Evolutionary conservation across 2,113 vertebrate genomes (phyloP), one percentile per base, ranked within the genome.

Genomic region (Pachyramphus minor): DNA sequence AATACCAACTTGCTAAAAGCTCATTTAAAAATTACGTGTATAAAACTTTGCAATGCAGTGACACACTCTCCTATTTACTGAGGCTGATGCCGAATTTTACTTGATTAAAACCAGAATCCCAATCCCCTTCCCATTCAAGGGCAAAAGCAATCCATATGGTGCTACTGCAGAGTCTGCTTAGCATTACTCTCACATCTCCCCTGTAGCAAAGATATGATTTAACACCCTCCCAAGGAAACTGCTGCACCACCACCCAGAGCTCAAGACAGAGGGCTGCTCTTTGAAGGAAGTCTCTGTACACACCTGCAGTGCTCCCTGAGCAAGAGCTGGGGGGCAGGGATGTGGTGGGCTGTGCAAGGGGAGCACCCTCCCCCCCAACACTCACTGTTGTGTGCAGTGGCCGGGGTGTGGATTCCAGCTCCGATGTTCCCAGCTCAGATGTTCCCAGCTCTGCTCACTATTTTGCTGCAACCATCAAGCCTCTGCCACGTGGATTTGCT

Each of bases 161-260:
- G 78, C 82, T 73, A 83, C 95, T 71, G 95, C 82, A 89, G 92
- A 74, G 59, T 44, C 95, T 94, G 92, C 72, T 97, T 95, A 93
- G 82, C 37, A 96, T 96, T 69, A 52, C 50, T 71, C 69, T 97
- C 91, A 84, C 95, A 94, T 72, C 82, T 39, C 22, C 64, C 80
- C 53, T 66, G 44, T 74, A 86, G 90, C 79, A 74, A 37, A 75
- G 89, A 64, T 89, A 77, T 87, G 42, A 96, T 95, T 95, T 88
- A 96, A 93, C 63, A 55, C 28, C 49, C 83, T 94, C 49, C 63
- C 72, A 81, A 83, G 84, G 80, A 84, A 95, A 52, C 62, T 76
- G 80, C 94, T 75, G 92, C 90, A 93, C 72, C 84, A 80, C 66
- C 72, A 72, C 3, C 31, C 86, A 92, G 77, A 82, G 79, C 66